Base-by-base conservation (phyloP, 2,113 vertebrate genomes). In the Poeciliopsis occidentalis region DNA sequence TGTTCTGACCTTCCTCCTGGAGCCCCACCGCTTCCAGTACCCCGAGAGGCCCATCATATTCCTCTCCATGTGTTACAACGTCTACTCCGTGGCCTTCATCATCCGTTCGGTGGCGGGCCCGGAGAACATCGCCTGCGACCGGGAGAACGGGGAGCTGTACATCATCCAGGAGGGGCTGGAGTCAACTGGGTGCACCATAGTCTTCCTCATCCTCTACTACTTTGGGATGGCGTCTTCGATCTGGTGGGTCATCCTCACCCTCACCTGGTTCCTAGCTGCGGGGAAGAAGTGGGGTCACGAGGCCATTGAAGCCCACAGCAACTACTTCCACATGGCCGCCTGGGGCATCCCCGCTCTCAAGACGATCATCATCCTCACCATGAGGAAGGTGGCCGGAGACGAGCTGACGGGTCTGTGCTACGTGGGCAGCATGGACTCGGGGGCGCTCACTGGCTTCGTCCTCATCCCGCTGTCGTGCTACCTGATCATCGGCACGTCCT, bases 201-300 rank as follows among this genome's bases (percentile, higher is more conserved):
- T 98, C 92, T 99, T 99, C 91, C 96, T 99, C 79, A 95, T 99
- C 82, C 95, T 99, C 70, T 99, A 98, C 91, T 99, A 99, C 92
- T 99, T 99, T 0, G 98, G 98, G 73, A 99, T 99, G 98, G 98
- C 98, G 80, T 98, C 97, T 60, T 99, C 98, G 0, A 96, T 98
- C 64, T 99, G 98, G 98, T 99, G 98, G 98, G 98, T 99, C 5
- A 89, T 99, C 65, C 95, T 99, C 69, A 99, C 97, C 0, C 94
- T 99, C 88, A 99, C 98, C 67, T 99, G 98, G 98, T 99, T 99
- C 91, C 93, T 99, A 88, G 98, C 98, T 0, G 98, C 98, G 0
- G 97, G 98, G 32, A 98, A 97, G 92, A 99, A 99, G 76, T 99
- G 98, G 98, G 98, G 98, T 57, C 98, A 99, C 0, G 98, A 99